These are phyloP conservation scores for Scrobipalpa costella DNA, from an alignment of 2,888 invertebrate genomes.

Conservation along the genomic window DNA sequence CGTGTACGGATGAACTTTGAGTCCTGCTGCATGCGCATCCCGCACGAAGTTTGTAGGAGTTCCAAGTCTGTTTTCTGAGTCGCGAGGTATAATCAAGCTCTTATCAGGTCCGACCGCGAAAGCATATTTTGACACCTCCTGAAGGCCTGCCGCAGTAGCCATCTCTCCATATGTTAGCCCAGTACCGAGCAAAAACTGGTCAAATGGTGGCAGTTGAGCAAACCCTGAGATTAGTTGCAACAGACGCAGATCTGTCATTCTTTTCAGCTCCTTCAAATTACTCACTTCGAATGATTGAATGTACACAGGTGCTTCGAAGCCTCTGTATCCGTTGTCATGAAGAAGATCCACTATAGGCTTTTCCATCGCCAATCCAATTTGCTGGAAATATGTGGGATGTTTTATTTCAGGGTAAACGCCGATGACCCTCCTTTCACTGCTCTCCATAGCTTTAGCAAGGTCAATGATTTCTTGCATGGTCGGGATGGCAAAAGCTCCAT, in stretches of 20 bases:
- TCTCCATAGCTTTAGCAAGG: conserved; percentile 60
- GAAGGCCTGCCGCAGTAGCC: conserved; percentile 63
- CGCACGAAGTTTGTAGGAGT: conserved; percentile 58
- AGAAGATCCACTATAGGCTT: conserved; percentile 55
- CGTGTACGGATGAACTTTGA: conserved; percentile 71
- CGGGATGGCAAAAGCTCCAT: conserved; percentile 58
- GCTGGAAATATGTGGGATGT: conserved; percentile 61
- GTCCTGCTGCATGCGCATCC: conserved; percentile 61
- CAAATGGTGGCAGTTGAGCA: conserved; percentile 52
- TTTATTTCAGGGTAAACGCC: conserved; percentile 74
- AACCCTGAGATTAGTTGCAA: conserved; percentile 55
- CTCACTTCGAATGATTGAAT: conserved; percentile 73
- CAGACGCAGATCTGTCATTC: conserved; percentile 58
- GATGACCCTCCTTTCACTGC: conserved; percentile 58
- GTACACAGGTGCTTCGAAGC: conserved; percentile 55
- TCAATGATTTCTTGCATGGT: conserved; percentile 71
- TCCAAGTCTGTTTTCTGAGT: conserved; percentile 51
- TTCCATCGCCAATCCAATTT: conserved; percentile 62
- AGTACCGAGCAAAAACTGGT: conserved; percentile 53
- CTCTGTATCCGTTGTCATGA: conserved; percentile 59
- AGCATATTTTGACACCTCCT: conserved; percentile 64
- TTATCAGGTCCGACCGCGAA: conserved; percentile 70
- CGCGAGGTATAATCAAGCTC: conserved; percentile 64
- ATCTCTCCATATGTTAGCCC: conserved; percentile 62
- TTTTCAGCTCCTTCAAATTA: conserved; percentile 63